A percentile compares a stretch with the other conserved stretches of the same genome.
These are phyloP conservation scores for Tricholaema leucomelas DNA, from an alignment of 2,113 vertebrate species.

Conservation along the genomic window DNA sequence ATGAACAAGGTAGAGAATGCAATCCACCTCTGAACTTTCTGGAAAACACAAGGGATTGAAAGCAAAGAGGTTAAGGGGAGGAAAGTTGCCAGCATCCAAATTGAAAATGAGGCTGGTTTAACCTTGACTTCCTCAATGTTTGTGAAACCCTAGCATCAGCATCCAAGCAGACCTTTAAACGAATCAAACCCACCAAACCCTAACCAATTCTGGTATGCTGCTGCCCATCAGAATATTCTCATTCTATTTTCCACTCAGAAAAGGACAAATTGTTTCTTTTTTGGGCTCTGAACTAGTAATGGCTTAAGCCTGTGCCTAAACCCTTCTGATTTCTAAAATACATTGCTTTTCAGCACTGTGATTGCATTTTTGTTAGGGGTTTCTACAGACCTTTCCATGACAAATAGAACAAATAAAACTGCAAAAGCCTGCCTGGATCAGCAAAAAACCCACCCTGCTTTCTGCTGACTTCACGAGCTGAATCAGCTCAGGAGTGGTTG, in stretches of 20 bases:
- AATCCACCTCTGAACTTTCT: neutral
- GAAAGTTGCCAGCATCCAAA: neutral
- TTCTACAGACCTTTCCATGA: neutral
- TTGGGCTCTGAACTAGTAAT: neutral
- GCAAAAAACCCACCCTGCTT: neutral
- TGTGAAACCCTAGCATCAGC: neutral
- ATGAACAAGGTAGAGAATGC: neutral
- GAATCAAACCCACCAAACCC: neutral
- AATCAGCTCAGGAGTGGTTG: neutral
- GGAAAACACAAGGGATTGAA: neutral
- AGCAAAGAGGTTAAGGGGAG: neutral
- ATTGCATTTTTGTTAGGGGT: neutral
- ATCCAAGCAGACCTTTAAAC: neutral
- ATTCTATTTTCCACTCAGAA: constrained; percentile 3
- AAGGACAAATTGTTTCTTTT: neutral
- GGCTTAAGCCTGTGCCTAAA: neutral
- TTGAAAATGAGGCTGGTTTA: neutral
- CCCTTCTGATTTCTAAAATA: neutral
- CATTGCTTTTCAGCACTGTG: neutral
- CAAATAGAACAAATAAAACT: constrained; percentile 9
- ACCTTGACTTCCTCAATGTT: neutral
- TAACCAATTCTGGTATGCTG: neutral
- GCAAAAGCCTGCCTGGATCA: constrained; percentile 4
- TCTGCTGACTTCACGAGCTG: neutral
- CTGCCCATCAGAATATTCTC: neutral